Evolutionary conservation across 2,797 vertebrate species (phyloP).

Genomic region (Eulemur rubriventer): DNA sequence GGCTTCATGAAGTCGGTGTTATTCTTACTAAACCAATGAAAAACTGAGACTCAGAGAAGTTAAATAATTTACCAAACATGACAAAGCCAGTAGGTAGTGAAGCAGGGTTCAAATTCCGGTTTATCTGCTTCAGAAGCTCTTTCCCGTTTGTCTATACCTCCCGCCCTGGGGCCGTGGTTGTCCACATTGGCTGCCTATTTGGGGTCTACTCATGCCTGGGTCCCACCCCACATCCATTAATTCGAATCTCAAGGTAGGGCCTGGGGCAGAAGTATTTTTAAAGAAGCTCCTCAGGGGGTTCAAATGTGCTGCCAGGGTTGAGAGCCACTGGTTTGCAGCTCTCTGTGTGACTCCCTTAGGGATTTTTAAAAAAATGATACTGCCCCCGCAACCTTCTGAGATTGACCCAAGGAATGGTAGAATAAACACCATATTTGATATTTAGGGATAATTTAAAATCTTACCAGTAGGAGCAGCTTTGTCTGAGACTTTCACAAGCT

Average conservation of each 20-base stretch:
- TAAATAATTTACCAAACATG: not conserved
- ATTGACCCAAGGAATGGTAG: not conserved
- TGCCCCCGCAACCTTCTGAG: not conserved
- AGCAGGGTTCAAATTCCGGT: not conserved
- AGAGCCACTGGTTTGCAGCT: not conserved
- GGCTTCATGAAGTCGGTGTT: not conserved
- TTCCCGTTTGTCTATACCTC: not conserved
- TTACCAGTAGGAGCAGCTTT: not conserved
- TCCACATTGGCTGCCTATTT: not conserved
- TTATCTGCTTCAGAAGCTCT: not conserved
- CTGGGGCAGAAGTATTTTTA: accelerated
- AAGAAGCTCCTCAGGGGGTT: not conserved
- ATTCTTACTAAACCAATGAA: not conserved
- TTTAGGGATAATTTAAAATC: not conserved
- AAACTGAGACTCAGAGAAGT: not conserved
- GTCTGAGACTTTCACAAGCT: not conserved
- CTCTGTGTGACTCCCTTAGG: not conserved
- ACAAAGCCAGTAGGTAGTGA: not conserved
- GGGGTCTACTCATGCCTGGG: not conserved
- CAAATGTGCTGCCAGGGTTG: not conserved
- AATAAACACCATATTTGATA: not conserved
- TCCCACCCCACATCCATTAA: not conserved
- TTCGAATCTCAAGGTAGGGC: not conserved
- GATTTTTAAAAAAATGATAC: not conserved
- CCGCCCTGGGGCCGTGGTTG: too few relatives aligned